A percentile compares a stretch with the other conserved stretches of the same genome.
Evolutionary conservation across 2,888 invertebrate species (phyloP).

Genomic region (Himalopsyche kuldschensis): DNA sequence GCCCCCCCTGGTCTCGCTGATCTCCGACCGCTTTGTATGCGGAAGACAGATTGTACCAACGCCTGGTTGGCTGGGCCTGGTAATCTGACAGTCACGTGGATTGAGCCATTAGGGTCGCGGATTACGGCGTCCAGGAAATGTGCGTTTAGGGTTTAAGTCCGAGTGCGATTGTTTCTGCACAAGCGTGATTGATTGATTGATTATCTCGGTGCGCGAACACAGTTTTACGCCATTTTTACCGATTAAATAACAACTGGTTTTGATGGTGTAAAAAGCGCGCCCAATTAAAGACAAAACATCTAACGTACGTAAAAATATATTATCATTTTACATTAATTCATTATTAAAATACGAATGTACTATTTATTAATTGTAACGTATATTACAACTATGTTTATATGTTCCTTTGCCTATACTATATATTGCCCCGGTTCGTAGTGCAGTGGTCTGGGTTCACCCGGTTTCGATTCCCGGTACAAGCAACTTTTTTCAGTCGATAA

Average conservation of each 20-base stretch:
- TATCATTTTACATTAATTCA: too few relatives aligned
- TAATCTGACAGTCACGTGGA: neutral
- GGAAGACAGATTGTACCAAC: neutral
- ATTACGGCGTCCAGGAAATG: neutral
- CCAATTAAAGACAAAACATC: neutral
- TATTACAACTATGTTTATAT: too few relatives aligned
- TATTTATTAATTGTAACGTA: too few relatives aligned
- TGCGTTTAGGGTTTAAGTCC: neutral
- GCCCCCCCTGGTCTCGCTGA: neutral
- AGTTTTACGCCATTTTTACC: neutral
- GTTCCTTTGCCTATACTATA: too few relatives aligned
- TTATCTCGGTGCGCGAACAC: neutral
- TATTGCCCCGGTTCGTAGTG: too few relatives aligned
- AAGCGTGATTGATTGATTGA: neutral
- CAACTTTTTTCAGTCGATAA: too few relatives aligned
- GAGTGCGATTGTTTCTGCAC: neutral
- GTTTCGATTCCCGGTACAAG: too few relatives aligned
- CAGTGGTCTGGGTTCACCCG: too few relatives aligned
- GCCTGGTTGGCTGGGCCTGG: constrained; percentile 5
- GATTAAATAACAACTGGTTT: neutral
- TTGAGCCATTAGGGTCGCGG: constrained; percentile 16
- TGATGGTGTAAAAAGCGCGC: neutral
- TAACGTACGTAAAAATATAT: too few relatives aligned
- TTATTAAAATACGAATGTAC: too few relatives aligned
- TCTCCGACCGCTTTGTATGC: neutral